Percentiles rank a stretch among this genome's conserved stretches.
Conservation (phyloP, 2,888 invertebrate species). For the Drosophila maculinotata region DNA sequence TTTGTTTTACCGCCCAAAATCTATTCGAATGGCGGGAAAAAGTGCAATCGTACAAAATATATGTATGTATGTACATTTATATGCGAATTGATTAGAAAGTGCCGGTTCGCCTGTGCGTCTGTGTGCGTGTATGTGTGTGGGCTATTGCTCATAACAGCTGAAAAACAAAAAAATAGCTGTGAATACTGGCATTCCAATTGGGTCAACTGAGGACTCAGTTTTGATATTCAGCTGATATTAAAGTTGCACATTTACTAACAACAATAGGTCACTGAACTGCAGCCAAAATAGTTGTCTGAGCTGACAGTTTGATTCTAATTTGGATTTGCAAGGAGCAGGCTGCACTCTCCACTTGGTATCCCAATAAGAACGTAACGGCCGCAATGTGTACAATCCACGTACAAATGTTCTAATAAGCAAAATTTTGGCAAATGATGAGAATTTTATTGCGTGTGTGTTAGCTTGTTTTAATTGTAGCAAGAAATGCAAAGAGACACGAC, state of each 20-base stretch:
- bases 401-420: constrained; percentile 46
- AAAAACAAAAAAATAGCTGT: constrained; percentile 1
- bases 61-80: neutral
- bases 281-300: neutral
- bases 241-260: neutral
- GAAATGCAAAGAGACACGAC: constrained; percentile 80
- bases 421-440: constrained; percentile 31
- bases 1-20: constrained; percentile 78
- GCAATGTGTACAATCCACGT: constrained; percentile 18
- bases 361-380: constrained; percentile 53
- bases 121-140: constrained; percentile 1
- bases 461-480: constrained; percentile 65
- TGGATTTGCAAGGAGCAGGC: too few species aligned
- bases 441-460: constrained; percentile 8
- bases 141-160: constrained; percentile 1
- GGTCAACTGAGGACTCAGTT: constrained; percentile 26
- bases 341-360: neutral
- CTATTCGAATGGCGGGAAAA: constrained; percentile 73
- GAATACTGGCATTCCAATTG: constrained; percentile 12
- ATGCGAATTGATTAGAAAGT: constrained; percentile 49
- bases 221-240: neutral
- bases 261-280: constrained; percentile 11
- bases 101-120: neutral
- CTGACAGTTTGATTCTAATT: constrained; percentile 18
- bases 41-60: constrained; percentile 64